Conservation (phyloP, 1,140 invertebrate genomes). For the Drosophila lini region DNA sequence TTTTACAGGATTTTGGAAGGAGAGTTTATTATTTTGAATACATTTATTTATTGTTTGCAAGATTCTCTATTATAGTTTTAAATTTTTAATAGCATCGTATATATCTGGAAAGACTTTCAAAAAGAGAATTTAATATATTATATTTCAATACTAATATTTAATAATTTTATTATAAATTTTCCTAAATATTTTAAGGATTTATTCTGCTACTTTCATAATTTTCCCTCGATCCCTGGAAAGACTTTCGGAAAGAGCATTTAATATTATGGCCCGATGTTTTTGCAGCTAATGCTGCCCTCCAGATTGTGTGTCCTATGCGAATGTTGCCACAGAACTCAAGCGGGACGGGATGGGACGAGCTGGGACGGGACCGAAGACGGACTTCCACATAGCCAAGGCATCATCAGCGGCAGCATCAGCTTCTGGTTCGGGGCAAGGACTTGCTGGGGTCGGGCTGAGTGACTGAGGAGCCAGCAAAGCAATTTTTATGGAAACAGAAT, state of each 20-base stretch:
- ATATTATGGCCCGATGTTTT: constrained; percentile 18
- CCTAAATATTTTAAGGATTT: neutral
- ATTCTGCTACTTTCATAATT: neutral
- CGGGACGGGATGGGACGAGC: constrained; percentile 52
- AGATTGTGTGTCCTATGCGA: constrained; percentile 43
- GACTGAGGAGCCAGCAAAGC: constrained; percentile 69
- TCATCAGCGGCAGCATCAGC: constrained; percentile 24
- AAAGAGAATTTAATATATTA: too few relatives aligned
- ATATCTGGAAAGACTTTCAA: too few relatives aligned
- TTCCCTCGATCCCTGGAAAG: neutral
- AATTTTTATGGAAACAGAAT: constrained; percentile 78
- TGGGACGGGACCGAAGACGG: constrained; percentile 59
- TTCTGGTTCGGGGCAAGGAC: constrained; percentile 40
- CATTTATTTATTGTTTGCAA: neutral
- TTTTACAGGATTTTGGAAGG: neutral
- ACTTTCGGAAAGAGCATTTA: constrained; percentile 24
- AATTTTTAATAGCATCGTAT: neutral
- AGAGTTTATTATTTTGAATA: neutral
- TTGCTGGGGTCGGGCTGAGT: constrained; percentile 39
- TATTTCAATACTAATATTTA: too few relatives aligned
- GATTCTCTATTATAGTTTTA: neutral
- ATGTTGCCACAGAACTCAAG: constrained; percentile 73
- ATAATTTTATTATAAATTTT: too few relatives aligned
- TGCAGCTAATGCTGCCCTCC: constrained; percentile 28
- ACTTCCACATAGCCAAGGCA: constrained; percentile 6